Percentiles rank a stretch among this genome's conserved stretches.
Evolutionary conservation across 2,797 vertebrate genomes (phyloP).

Genomic region (Mionectes olivaceus): DNA sequence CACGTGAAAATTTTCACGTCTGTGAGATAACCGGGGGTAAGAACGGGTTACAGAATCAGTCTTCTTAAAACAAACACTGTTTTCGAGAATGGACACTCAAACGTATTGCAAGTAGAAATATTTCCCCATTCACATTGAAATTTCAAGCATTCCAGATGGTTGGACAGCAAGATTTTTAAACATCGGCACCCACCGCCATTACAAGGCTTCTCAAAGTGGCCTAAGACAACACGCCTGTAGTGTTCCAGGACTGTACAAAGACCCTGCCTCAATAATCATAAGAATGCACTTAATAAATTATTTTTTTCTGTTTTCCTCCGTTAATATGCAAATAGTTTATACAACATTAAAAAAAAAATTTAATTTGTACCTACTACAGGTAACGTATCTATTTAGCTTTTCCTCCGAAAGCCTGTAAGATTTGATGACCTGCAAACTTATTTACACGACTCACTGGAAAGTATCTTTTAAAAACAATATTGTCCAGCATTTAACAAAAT

Average conservation of each 20-base stretch:
- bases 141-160: conserved; percentile 41
- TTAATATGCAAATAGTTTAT: conserved; percentile 74
- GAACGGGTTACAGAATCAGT: neutral
- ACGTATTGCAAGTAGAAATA: conserved; percentile 48
- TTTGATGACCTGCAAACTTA: conserved; percentile 51
- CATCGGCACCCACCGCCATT: conserved; percentile 68
- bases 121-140: conserved; percentile 18
- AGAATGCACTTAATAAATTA: conserved; percentile 76
- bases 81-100: conserved; percentile 54
- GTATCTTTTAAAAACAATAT: conserved; percentile 66
- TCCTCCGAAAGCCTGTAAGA: conserved; percentile 69
- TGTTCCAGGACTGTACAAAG: conserved; percentile 47
- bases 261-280: conserved; percentile 47
- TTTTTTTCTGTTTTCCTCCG: conserved; percentile 46
- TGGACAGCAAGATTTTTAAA: conserved; percentile 63
- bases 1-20: neutral
- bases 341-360: conserved; percentile 74
- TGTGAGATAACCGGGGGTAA: conserved; percentile 47
- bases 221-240: conserved; percentile 31
- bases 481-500: conserved; percentile 77
- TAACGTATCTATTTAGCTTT: conserved; percentile 52
- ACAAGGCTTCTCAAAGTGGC: conserved; percentile 45
- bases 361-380: conserved; percentile 72
- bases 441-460: conserved; percentile 64
- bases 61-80: conserved; percentile 30